A percentile compares a stretch with the other conserved stretches of the same genome.
Conservation (phyloP, 2,888 invertebrate species). For the Andrena dorsata region DNA sequence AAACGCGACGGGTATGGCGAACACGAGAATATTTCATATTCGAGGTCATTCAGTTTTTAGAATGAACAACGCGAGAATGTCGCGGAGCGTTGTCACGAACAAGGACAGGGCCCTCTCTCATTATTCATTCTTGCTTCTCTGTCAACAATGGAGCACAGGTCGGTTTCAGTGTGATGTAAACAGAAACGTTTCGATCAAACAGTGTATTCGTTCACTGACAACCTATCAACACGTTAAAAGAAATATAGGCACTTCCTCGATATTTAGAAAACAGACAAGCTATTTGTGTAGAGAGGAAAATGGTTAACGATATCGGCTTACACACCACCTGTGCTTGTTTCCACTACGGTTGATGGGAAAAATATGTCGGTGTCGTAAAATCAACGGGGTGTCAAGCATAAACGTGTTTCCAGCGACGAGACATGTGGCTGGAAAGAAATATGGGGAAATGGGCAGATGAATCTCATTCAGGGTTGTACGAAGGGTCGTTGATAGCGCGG, state of each 20-base stretch:
- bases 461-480: conserved; percentile 1
- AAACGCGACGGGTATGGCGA: background rate
- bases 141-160: conserved; percentile 16
- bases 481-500: background rate
- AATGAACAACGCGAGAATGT: conserved; percentile 18
- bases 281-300: no score
- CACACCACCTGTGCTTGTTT: no score
- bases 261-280: no score
- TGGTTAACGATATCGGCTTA: no score
- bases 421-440: background rate
- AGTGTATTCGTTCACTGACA: background rate
- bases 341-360: background rate
- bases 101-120: conserved; percentile 26
- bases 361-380: background rate
- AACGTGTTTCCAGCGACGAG: conserved; percentile 1
- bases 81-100: conserved; percentile 20
- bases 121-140: conserved; percentile 11
- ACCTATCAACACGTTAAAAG: background rate
- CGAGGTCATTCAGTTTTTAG: conserved; percentile 21
- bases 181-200: background rate
- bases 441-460: background rate
- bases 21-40: conserved; percentile 17
- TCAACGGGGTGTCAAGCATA: background rate
- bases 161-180: conserved; percentile 2
- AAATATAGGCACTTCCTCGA: background rate